Percentiles rank a stretch among this genome's conserved stretches.
Evolutionary conservation across 2,888 invertebrate genomes (phyloP).

Genomic region (Trissolcus brochymenae): DNA sequence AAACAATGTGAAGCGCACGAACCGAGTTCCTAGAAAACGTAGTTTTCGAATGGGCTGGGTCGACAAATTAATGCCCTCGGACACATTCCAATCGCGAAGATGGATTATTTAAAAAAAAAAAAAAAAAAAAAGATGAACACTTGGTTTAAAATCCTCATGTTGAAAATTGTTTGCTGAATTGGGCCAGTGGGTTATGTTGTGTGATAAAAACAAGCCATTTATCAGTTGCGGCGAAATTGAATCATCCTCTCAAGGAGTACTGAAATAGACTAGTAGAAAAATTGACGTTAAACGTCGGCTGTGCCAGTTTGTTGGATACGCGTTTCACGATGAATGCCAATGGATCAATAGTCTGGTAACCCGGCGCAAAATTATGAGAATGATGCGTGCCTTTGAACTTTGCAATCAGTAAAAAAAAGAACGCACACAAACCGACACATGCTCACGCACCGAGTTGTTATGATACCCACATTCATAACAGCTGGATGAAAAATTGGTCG

Average conservation of each 20-base stretch:
- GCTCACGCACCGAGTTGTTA: constrained; percentile 3
- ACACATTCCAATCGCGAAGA: constrained; percentile 8
- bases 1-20: constrained; percentile 7
- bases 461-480: constrained; percentile 16
- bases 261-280: constrained; percentile 26
- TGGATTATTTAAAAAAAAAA: too few relatives aligned
- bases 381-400: constrained; percentile 46
- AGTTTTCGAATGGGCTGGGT: constrained; percentile 1
- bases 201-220: background rate
- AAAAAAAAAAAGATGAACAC: too few relatives aligned
- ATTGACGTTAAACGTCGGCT: constrained; percentile 32
- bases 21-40: constrained; percentile 12
- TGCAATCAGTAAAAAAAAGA: constrained; percentile 20
- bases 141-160: too few relatives aligned
- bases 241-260: constrained; percentile 19
- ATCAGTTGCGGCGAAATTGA: constrained; percentile 16
- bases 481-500: constrained; percentile 7
- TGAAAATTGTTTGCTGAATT: too few relatives aligned
- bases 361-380: constrained; percentile 32
- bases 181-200: too few relatives aligned
- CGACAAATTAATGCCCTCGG: constrained; percentile 13
- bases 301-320: constrained; percentile 36
- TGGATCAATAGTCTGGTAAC: constrained; percentile 35
- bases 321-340: constrained; percentile 36
- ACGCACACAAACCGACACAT: constrained; percentile 1